These are phyloP conservation scores for Ariolimax columbianus DNA, from an alignment of 2,888 invertebrate species.

Conservation along the genomic window DNA sequence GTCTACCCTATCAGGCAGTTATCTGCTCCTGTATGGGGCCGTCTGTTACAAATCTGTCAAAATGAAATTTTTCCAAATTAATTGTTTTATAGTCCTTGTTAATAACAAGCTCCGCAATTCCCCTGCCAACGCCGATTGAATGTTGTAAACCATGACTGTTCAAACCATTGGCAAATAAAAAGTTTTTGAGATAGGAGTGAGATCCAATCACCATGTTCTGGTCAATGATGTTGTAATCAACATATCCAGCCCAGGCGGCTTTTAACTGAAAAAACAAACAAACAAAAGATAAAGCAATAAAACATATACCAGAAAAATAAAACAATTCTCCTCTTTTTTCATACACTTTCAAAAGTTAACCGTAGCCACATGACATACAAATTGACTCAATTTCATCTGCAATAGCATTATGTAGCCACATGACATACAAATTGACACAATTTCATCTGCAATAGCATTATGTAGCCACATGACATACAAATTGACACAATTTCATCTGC, in stretches of 20 bases:
- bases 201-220: slow-evolving; percentile 92
- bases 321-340: too few species aligned
- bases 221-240: slow-evolving; percentile 94
- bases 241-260: slow-evolving; percentile 89
- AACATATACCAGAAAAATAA: not conserved
- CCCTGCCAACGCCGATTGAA: slow-evolving; percentile 93
- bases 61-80: slow-evolving; percentile 88
- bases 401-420: too few species aligned
- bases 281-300: not conserved
- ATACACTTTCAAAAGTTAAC: too few species aligned
- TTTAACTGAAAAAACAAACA: slow-evolving; percentile 82
- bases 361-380: too few species aligned
- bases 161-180: slow-evolving; percentile 93
- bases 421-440: too few species aligned
- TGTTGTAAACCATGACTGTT: slow-evolving; percentile 95
- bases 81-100: slow-evolving; percentile 88
- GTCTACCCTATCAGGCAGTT: slow-evolving; percentile 61
- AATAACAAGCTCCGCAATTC: slow-evolving; percentile 89
- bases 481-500: too few species aligned
- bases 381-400: too few species aligned
- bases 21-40: slow-evolving; percentile 65
- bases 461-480: too few species aligned
- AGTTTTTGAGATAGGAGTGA: slow-evolving; percentile 90
- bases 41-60: slow-evolving; percentile 84
- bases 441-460: too few species aligned